Percentiles rank a stretch among this genome's conserved stretches.
Evolutionary conservation across 2,888 invertebrate species (phyloP).

Genomic region (Vannuccia rotundouncinata): DNA sequence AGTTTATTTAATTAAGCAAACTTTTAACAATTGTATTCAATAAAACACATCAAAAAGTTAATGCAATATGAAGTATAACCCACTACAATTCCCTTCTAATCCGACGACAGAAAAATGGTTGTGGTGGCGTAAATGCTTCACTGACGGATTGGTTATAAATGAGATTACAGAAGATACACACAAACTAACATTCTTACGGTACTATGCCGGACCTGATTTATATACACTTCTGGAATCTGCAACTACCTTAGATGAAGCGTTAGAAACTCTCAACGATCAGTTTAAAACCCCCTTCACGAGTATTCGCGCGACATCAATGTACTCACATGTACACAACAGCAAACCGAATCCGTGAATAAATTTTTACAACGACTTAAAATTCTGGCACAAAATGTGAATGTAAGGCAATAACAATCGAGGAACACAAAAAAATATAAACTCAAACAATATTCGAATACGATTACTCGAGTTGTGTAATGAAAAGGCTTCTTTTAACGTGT

Average conservation of each 20-base stretch:
- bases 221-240: slow-evolving; percentile 15
- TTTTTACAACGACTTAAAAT: not conserved
- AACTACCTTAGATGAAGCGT: slow-evolving; percentile 10
- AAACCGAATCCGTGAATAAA: not conserved
- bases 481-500: not conserved
- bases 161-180: slow-evolving; percentile 30
- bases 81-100: slow-evolving; percentile 12
- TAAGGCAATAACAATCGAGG: not conserved
- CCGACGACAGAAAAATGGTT: slow-evolving; percentile 28
- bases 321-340: not conserved
- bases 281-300: slow-evolving; percentile 11
- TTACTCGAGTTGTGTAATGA: not conserved
- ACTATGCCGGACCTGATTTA: slow-evolving; percentile 7
- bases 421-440: not conserved
- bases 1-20: too few relatives aligned
- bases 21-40: not conserved
- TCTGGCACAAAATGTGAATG: not conserved
- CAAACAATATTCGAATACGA: not conserved
- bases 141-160: slow-evolving; percentile 20
- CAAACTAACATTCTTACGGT: slow-evolving; percentile 27
- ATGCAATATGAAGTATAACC: slow-evolving; percentile 23
- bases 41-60: too few relatives aligned
- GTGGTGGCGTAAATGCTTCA: slow-evolving; percentile 31
- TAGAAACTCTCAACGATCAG: slow-evolving; percentile 23
- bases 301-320: not conserved